Evolutionary conservation across 2,113 vertebrate species (phyloP).

Genomic region (Bos indicus): DNA sequence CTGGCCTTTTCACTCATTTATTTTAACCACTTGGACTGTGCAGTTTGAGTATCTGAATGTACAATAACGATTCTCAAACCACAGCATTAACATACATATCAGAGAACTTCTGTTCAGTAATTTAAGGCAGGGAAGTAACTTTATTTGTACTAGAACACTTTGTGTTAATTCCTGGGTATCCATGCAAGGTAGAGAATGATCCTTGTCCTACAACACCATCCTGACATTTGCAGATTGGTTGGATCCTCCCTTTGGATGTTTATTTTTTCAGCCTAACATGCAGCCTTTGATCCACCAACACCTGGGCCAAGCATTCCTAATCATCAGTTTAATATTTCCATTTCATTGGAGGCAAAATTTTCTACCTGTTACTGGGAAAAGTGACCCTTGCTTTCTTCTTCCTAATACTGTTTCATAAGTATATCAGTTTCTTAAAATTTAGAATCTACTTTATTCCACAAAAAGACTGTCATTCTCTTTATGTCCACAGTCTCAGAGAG

Average conservation of each 20-base stretch:
- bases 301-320: not conserved
- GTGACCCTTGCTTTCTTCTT: not conserved
- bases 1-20: not conserved
- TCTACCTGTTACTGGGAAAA: not conserved
- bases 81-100: not conserved
- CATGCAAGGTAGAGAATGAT: not conserved
- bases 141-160: not conserved
- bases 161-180: not conserved
- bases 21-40: not conserved
- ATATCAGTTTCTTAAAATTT: not conserved
- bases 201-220: not conserved
- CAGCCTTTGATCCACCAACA: not conserved
- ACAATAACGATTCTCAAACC: not conserved
- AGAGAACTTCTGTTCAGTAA: not conserved
- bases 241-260: not conserved
- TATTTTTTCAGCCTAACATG: not conserved
- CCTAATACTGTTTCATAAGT: not conserved
- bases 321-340: not conserved
- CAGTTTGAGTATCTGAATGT: not conserved
- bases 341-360: not conserved
- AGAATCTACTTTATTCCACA: not conserved
- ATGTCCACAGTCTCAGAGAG: not conserved
- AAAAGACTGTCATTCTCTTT: not conserved
- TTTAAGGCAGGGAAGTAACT: not conserved
- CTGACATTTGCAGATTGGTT: not conserved